Evolutionary conservation across 2,888 invertebrate genomes (phyloP), one percentile per base, ranked within the genome.

Genomic region (Ophioninae sp.): DNA sequence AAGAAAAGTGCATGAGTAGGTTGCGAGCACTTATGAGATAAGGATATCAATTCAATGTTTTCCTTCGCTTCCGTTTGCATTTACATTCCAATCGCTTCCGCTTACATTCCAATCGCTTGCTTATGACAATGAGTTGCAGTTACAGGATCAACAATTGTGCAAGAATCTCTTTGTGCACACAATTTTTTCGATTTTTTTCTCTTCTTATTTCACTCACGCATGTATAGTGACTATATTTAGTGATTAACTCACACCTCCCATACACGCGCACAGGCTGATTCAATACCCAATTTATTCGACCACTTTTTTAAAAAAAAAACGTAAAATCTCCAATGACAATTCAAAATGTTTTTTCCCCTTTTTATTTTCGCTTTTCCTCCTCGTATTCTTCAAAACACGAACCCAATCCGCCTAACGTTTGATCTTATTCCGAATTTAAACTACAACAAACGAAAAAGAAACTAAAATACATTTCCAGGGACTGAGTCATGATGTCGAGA

Each of bases 1-100:
- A 77, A 57, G 73, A 13, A 80, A 65, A 50, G 23, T 37, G 1
- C 39, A 39, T 78, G 37, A 67, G 57, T 77, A 59, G 7, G 69
- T 37, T 68, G 20, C 8, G 56, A n/a, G 41, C 6, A 13, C 30
- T 69, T 56, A 7, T 8, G 59, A 59, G 20, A 59, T 21, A 20
- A 13, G 0, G 7, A 20, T 20, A 21, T 21, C 8, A 7, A 8
- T 59, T 59, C 17, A 6, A 20, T 1, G 1, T 20, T 59, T 21
- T 20, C 59, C 59, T 64, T 64, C 6, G 1, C 30, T 64, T 64
- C 30, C 30, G 30, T 37, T n/a, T n/a, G n/a, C n/a, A n/a, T n/a
- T n/a, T n/a, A n/a, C 13, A 17, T 50, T 50, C 17, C 13, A 50
- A 50, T 13, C 6, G 13, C 5, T 17, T 17, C n/a, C n/a, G n/a